These are phyloP conservation scores for Exephanes ischioxanthus DNA, from an alignment of 2,888 invertebrate species.

Conservation along the genomic window DNA sequence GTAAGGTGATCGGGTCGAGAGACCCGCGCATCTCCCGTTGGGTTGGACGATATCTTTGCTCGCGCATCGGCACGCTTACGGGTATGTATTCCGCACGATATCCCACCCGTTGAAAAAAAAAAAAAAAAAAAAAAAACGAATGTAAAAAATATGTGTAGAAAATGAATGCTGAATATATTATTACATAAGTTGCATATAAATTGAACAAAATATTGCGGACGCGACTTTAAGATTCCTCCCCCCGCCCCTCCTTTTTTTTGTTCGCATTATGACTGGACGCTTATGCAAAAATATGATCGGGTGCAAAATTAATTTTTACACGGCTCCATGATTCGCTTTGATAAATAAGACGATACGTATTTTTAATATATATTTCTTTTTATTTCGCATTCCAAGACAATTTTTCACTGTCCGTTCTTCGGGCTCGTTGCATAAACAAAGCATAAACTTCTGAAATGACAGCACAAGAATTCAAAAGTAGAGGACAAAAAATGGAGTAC, in stretches of 20 bases:
- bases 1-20: conserved; percentile 70
- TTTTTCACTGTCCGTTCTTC: background rate
- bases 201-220: background rate
- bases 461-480: background rate
- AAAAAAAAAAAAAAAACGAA: conserved; percentile 9
- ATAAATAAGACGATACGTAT: background rate
- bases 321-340: background rate
- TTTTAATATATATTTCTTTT: background rate
- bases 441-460: background rate
- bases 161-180: background rate
- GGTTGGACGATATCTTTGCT: conserved; percentile 54
- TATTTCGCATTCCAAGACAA: background rate
- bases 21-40: conserved; percentile 57
- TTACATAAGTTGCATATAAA: conserved; percentile 1
- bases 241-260: background rate
- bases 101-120: conserved; percentile 7
- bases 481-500: background rate
- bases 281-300: background rate
- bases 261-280: background rate
- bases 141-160: background rate
- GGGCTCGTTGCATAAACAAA: background rate
- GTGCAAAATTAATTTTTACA: background rate
- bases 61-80: conserved; percentile 33
- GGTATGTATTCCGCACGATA: conserved; percentile 29
- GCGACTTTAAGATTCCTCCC: background rate